Evolutionary conservation across 2,888 invertebrate genomes (phyloP).

Genomic region (Dryadula phaetusa): DNA sequence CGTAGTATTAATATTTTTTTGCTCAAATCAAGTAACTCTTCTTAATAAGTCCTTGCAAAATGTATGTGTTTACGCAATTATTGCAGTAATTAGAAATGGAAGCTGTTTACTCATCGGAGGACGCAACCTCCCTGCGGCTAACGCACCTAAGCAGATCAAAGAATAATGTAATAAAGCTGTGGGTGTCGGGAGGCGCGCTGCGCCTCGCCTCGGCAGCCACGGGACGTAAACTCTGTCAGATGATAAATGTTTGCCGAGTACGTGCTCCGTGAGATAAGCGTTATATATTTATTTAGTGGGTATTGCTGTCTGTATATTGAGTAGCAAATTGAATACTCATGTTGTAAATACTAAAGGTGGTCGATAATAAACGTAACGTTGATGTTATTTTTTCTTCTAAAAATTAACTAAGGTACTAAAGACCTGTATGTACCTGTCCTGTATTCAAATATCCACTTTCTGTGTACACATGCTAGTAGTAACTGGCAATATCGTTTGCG

Average conservation of each 20-base stretch:
- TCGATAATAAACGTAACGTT: neutral
- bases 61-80: constrained; percentile 2
- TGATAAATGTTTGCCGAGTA: constrained; percentile 4
- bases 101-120: constrained; percentile 22
- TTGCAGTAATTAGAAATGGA: constrained; percentile 20
- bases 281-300: neutral
- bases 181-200: constrained; percentile 14
- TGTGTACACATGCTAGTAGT: too few relatives aligned
- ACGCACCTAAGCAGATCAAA: constrained; percentile 21
- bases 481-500: too few relatives aligned
- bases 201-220: neutral
- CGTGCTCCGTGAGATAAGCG: neutral
- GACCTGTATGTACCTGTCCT: too few relatives aligned
- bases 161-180: constrained; percentile 24
- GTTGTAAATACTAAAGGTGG: neutral
- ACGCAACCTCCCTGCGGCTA: constrained; percentile 17
- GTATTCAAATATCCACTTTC: too few relatives aligned
- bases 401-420: too few relatives aligned
- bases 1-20: neutral
- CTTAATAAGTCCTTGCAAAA: neutral
- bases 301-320: neutral
- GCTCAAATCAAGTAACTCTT: neutral
- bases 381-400: too few relatives aligned
- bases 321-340: neutral
- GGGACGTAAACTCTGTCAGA: neutral